Conservation (phyloP, 2,797 vertebrate species). For the Hybognathus amarus region DNA sequence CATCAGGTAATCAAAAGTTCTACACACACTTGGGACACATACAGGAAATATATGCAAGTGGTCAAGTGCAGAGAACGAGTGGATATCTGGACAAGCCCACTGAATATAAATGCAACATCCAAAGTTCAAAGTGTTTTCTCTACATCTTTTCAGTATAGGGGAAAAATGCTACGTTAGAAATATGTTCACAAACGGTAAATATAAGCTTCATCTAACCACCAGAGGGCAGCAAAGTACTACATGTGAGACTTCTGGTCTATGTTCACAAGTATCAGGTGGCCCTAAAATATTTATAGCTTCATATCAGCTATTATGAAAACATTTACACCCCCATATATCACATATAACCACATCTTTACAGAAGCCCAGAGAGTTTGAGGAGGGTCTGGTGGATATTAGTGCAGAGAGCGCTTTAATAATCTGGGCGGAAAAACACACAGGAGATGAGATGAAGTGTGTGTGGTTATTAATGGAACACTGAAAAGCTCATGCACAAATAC, state of each 20-base stretch:
- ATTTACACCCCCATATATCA: constrained; percentile 29
- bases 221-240: constrained; percentile 66
- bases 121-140: not conserved
- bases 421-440: constrained; percentile 64
- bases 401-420: constrained; percentile 54
- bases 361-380: not conserved
- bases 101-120: not conserved
- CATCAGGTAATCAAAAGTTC: not conserved
- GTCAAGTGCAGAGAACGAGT: not conserved
- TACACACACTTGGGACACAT: not conserved
- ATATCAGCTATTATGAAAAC: constrained; percentile 27
- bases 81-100: not conserved
- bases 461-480: constrained; percentile 65
- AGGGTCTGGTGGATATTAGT: constrained; percentile 15
- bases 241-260: not conserved
- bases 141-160: not conserved
- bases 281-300: not conserved
- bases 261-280: not conserved
- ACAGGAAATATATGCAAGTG: not conserved
- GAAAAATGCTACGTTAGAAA: too few species aligned
- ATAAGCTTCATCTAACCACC: constrained; percentile 50
- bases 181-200: not conserved
- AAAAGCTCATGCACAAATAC: not conserved
- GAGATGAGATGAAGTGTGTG: constrained; percentile 56
- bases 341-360: constrained; percentile 11